Evolutionary conservation across 2,888 invertebrate species (phyloP).

Genomic region (Catonia carolina): DNA sequence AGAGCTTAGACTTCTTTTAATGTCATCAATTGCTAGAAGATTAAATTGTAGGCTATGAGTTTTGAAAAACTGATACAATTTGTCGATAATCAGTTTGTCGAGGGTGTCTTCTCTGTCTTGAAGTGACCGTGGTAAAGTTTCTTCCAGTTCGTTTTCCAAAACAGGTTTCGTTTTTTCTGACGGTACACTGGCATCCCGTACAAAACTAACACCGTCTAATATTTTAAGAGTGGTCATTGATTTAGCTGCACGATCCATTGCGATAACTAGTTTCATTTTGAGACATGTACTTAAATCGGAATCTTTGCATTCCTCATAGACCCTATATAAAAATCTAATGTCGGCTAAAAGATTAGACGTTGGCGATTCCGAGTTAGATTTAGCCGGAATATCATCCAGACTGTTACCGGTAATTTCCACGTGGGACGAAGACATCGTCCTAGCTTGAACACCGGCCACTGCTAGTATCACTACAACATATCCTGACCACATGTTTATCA

Average conservation of each 20-base stretch:
- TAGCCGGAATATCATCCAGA: no score
- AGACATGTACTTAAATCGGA: slow-evolving; percentile 60
- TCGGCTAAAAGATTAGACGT: slow-evolving; percentile 14
- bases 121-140: slow-evolving; percentile 63
- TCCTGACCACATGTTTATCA: slow-evolving; percentile 1
- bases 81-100: slow-evolving; percentile 68
- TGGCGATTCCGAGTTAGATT: neutral
- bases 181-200: slow-evolving; percentile 49
- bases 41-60: slow-evolving; percentile 73
- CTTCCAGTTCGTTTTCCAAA: slow-evolving; percentile 59
- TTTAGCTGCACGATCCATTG: slow-evolving; percentile 65
- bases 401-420: no score
- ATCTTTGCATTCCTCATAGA: slow-evolving; percentile 70
- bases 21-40: slow-evolving; percentile 60
- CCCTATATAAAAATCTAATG: slow-evolving; percentile 22
- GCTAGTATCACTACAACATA: slow-evolving; percentile 2
- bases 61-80: slow-evolving; percentile 65
- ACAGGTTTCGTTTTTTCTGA: slow-evolving; percentile 18
- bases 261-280: slow-evolving; percentile 70
- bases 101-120: slow-evolving; percentile 65
- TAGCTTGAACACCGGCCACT: slow-evolving; percentile 2
- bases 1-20: slow-evolving; percentile 54
- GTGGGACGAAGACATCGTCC: neutral
- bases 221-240: slow-evolving; percentile 52
- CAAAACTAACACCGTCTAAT: slow-evolving; percentile 67